These are phyloP conservation scores for Dissostichus mawsoni DNA, from an alignment of 2,113 vertebrate species.

Conservation along the genomic window DNA sequence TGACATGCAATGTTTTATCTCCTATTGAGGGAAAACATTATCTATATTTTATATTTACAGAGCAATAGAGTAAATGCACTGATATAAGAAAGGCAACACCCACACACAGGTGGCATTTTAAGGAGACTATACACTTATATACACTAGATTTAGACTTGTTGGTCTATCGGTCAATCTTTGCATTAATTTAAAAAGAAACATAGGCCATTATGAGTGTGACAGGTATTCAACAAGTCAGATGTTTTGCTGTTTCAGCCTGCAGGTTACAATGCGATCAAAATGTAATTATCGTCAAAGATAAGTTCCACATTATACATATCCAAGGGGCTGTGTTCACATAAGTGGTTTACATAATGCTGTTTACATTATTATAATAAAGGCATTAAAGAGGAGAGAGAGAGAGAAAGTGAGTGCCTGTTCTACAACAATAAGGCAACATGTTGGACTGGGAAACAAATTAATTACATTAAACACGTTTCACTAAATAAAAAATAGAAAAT, in stretches of 20 bases:
- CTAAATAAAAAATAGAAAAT: not conserved
- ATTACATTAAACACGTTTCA: not conserved
- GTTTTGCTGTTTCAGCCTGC: conserved; percentile 17
- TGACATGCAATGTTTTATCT: not conserved
- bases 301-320: conserved; percentile 32
- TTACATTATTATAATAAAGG: conserved; percentile 56
- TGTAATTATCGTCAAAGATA: conserved; percentile 39
- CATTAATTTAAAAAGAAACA: conserved; percentile 1
- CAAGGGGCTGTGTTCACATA: conserved; percentile 41
- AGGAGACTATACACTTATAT: not conserved
- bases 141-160: too few species aligned
- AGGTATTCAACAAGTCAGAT: conserved; percentile 15
- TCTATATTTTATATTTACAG: not conserved
- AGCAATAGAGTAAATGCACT: not conserved
- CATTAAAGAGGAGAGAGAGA: conserved; percentile 5
- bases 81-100: not conserved
- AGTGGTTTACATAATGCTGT: conserved; percentile 61
- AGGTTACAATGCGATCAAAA: conserved; percentile 38
- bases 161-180: not conserved
- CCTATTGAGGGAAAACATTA: not conserved
- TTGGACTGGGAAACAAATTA: conserved; percentile 14
- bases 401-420: conserved; percentile 1
- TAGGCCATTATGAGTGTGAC: not conserved
- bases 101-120: conserved; percentile 6
- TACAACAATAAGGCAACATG: conserved; percentile 32